A percentile compares a stretch with the other conserved stretches of the same genome.
Conservation (phyloP, 2,888 invertebrate genomes). For the Synanthedon formicaeformis region DNA sequence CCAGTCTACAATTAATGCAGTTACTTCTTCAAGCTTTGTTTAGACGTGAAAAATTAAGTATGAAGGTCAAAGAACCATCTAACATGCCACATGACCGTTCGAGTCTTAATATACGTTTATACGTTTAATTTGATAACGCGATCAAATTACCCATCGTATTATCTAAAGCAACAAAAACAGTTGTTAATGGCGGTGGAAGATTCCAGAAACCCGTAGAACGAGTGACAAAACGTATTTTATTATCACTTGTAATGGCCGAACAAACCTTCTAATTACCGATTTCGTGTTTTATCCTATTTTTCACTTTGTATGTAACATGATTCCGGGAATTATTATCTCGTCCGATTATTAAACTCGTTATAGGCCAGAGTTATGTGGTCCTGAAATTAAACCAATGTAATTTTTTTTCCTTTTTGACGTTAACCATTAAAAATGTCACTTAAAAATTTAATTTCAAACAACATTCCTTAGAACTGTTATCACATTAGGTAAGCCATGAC, state of each 20-base stretch:
- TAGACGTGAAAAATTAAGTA: too few relatives aligned
- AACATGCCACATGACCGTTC: neutral
- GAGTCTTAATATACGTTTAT: neutral
- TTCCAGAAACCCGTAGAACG: slow-evolving; percentile 18
- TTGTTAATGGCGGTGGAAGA: slow-evolving; percentile 8
- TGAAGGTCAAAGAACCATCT: too few relatives aligned
- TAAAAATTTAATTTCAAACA: neutral
- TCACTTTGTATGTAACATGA: slow-evolving; percentile 41
- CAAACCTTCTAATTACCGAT: slow-evolving; percentile 41
- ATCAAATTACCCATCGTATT: slow-evolving; percentile 20
- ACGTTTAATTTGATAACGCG: slow-evolving; percentile 2
- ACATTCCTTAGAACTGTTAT: too few relatives aligned
- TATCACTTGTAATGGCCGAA: slow-evolving; percentile 24
- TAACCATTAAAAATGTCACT: neutral
- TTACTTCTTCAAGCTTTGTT: too few relatives aligned
- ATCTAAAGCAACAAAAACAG: slow-evolving; percentile 14
- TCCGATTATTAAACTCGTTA: slow-evolving; percentile 42
- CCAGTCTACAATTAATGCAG: too few relatives aligned
- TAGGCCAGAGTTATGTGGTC: slow-evolving; percentile 37
- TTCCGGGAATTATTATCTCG: slow-evolving; percentile 54
- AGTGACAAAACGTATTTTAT: slow-evolving; percentile 28
- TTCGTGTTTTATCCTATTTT: slow-evolving; percentile 36
- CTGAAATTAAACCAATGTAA: slow-evolving; percentile 17
- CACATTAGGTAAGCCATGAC: too few relatives aligned
- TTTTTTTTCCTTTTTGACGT: neutral